Base-by-base conservation (phyloP, 2,797 vertebrate genomes). In the Mormyrus hasselquistii region DNA sequence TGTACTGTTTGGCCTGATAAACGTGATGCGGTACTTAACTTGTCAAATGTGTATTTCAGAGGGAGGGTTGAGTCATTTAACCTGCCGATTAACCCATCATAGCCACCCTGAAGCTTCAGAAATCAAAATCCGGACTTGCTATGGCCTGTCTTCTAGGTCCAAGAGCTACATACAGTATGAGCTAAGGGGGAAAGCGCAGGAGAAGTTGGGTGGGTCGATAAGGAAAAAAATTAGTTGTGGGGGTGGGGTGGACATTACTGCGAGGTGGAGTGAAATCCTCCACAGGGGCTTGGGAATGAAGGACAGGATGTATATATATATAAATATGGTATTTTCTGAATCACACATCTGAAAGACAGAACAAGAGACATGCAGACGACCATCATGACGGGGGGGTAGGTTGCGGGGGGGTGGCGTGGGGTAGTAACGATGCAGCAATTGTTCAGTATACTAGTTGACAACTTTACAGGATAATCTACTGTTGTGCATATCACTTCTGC, bases 1-100 rank as follows among this genome's bases (percentile, higher is more conserved):
- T 76, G 89, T 85, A 82, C 89, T 89, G 83, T 92, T 92, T 87
- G 89, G 89, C 91, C 90, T 91, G 91, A 57, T 29, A 38, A 82
- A 55, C 2, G 34, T 59, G 88, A 65, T 59, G 19, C 12, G 1
- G 34, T 83, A 41, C 57, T 19, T 83, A 47, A 83, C 41, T 12
- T 83, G 79, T 44, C n/a, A 49, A 34, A 53, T 3, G 44, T 52
- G 57, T 55, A 57, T 88, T 44, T 7, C n/a, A 16, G 29, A 52
- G 29, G 76, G 34, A 52, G 12, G 22, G 4, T 0, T 53, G 50
- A 86, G 50, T 52, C 49, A 29, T 16, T 14, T n/a, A 55, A 86
- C 4, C 7, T 12, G 47, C 22, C 34, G 44, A 4, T 50, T 79
- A 79, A 38, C 44, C 34, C 41, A 47, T 41, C 41, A 44, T 49